Base-by-base conservation (phyloP, 1,140 invertebrate species). In the Limonius californicus region DNA sequence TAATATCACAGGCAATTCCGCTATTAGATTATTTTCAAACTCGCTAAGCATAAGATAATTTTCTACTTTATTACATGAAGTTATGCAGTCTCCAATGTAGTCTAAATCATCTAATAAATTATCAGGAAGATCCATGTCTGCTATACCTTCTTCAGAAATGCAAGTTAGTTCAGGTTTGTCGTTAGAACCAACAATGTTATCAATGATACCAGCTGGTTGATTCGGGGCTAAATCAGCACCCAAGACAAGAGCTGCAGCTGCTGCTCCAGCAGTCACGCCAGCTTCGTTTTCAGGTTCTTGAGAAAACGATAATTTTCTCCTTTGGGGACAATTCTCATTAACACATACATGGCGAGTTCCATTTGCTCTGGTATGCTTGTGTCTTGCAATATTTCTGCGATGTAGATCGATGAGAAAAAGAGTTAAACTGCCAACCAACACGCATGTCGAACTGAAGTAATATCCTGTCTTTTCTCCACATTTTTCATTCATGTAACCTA, bases 31-130 rank as follows among this genome's bases (percentile, higher is more conserved):
- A 76, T 93, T 92, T 73, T 93, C 90, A 75, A 90, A 92, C 76
- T 93, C 90, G 62, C 88, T 90, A 32, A 92, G 81, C 89, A 93
- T 91, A 63, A 93, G 77, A 74, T 90, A 92, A 76, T 93, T 91
- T 76, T 92, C 90, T 21, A 90, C 89, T 81, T 92, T 92, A 78
- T 92, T 91, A 77, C 90, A 93, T 20, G 90, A 92, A 53, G 90
- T 92, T 73, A 93, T 92, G 76, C 89, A 91, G 70, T 93, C 90
- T 18, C 88, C 88, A 57, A 89, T 89, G 66, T 89, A 91, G 68
- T 92, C 89, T 39, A 91, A 79, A 67, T 91, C 89, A 63, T 91
- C 89, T 2, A 92, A 79, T 23, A 91, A 75, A 77, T 92, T 90
- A 69, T 92, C 89, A 0, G 89, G 89, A 57, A 90, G 82, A 77